Base-by-base conservation (phyloP, 2,797 vertebrate species). In the Gymnothorax reevesii region DNA sequence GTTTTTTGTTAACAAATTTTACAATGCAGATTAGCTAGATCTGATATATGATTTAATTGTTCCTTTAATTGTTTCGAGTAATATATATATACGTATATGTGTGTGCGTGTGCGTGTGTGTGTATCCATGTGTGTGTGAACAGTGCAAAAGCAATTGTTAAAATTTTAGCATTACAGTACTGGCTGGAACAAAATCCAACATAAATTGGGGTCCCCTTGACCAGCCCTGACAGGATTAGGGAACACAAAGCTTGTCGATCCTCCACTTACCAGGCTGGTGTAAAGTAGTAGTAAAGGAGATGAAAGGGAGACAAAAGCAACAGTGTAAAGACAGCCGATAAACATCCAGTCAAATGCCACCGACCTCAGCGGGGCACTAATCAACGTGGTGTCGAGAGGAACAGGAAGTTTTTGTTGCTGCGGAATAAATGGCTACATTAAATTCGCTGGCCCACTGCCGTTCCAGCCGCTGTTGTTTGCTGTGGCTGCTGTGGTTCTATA, bases 381-480 rank as follows among this genome's bases (percentile, higher is more conserved):
- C 62, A 54, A 49, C 52, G 8, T 5, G 7, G n/a, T 7, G 83
- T 10, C 0, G 22, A 71, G 33, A 22, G 59, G 27, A 57, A n/a
- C 55, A 12, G 60, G 83, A 71, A 84, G 64, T 71, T 20, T 55
- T 84, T 15, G 5, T 22, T 57, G 33, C 27, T 84, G 83, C 54
- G 25, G 22, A 84, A 84, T 71, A 71, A 84, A 84, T 55, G 64
- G 27, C 64, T 69, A n/a, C 22, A 54, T 69, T 84, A 69, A 84
- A 84, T 52, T 49, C 9, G 57, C 75, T 7, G 5, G 62, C 52
- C 62, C 9, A 10, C 80, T 25, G 1, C 25, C 25, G n/a, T 10
- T 17, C 1, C 54, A 22, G 7, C 2, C 22, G 79, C 20, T 22
- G 20, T 3, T 57, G 80, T 13, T 82, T 17, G 22, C 27, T 25